These are phyloP conservation scores for Ochropleura plecta DNA, from an alignment of 2,888 invertebrate genomes.

Conservation along the genomic window DNA sequence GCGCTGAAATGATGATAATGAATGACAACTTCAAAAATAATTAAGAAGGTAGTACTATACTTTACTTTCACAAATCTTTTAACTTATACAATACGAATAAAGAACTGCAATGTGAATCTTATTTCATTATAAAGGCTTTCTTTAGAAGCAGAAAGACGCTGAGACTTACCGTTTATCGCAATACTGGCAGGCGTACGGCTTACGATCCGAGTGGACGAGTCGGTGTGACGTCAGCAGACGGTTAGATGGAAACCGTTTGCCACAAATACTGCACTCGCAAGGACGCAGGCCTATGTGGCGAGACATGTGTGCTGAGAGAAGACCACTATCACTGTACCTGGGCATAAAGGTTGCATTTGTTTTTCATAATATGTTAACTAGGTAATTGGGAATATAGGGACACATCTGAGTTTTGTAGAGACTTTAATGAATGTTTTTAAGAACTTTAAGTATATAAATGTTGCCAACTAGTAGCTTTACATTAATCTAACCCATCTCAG, in stretches of 20 bases:
- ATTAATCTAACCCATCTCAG: too few relatives aligned
- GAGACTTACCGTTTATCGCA: constrained; percentile 87
- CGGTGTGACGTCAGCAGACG: constrained; percentile 88
- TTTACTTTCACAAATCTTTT: too few relatives aligned
- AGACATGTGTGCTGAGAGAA: constrained; percentile 79
- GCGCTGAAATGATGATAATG: too few relatives aligned
- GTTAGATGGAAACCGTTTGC: constrained; percentile 81
- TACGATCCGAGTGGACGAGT: constrained; percentile 88
- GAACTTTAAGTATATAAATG: too few relatives aligned
- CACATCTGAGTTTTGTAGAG: not conserved
- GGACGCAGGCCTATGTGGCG: constrained; percentile 83
- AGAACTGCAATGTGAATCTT: not conserved
- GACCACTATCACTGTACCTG: constrained; percentile 79
- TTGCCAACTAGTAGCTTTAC: too few relatives aligned
- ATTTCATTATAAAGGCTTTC: not conserved
- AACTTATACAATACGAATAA: too few relatives aligned
- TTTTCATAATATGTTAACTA: not conserved
- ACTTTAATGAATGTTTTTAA: too few relatives aligned
- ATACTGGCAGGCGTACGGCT: constrained; percentile 88
- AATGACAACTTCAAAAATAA: too few relatives aligned
- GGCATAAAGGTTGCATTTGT: not conserved
- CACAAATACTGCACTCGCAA: constrained; percentile 82
- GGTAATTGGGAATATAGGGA: not conserved
- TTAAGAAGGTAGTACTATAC: too few relatives aligned
- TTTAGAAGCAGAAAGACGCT: not conserved